Base-by-base conservation (phyloP, 2,113 vertebrate species). In the Nematolebias whitei region DNA sequence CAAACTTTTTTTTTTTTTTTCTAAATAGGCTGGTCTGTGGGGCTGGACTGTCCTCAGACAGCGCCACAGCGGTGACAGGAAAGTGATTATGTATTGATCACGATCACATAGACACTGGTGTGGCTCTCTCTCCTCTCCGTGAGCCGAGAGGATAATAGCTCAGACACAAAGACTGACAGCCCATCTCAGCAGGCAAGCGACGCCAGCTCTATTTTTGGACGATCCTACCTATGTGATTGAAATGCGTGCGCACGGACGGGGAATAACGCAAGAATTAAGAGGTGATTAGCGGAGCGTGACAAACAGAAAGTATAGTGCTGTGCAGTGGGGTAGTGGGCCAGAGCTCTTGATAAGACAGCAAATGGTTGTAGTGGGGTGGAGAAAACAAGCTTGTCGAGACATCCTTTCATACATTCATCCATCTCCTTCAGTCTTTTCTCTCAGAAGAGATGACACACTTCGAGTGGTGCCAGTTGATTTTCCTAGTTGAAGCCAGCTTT, bases 1-100 rank as follows among this genome's bases (percentile, higher is more conserved):
- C 81, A 80, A 73, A 59, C 23, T 39, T 41, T 72, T 68, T 63
- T 54, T 38, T 54, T 38, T 40, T 74, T 71, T 74, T 62, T 59
- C 62, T 73, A 47, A 85, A 82, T 76, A 83, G 87, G 76, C 84
- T 75, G 78, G 63, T 83, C 56, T 47, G 58, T 56, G 38, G 38
- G 26, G 53, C 71, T 65, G 64, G 69, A 72, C 71, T 20, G 63
- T 81, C 82, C 79, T 76, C 60, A 68, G 80, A 87, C 57, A 73
- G 58, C 41, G 35, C 76, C 82, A 79, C 58, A 50, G 79, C 68
- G 38, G 71, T 88, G 85, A 89, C 80, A 88, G 81, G 69, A 81
- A 87, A 88, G 79, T 90, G 85, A 88, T 90, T 89, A 87, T 86
- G 81, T 89, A 90, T 90, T 89, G 89, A 89, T 89, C 83, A 85